Evolutionary conservation across 1,140 invertebrate species (phyloP).

Genomic region (Lamellibrachia luymesi): DNA sequence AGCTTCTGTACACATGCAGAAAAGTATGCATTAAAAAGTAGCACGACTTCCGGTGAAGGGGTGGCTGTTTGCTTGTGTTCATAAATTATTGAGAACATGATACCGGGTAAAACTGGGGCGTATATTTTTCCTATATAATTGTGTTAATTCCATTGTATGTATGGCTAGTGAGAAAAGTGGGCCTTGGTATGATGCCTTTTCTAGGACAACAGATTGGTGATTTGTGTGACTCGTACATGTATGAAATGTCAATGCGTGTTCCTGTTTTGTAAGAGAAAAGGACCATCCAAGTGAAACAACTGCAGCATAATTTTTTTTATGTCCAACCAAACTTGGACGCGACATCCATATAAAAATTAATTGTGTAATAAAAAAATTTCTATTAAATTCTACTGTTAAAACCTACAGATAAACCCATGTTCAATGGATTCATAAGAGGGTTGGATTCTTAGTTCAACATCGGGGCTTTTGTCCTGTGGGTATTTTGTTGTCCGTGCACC

Average conservation of each 20-base stretch:
- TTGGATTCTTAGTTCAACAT: neutral
- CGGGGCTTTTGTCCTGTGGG: neutral
- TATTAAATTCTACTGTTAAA: neutral
- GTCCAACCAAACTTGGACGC: neutral
- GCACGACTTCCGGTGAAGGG: neutral
- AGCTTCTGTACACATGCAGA: neutral
- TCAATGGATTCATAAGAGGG: neutral
- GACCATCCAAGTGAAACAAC: neutral
- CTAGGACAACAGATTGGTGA: neutral
- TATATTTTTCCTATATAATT: neutral
- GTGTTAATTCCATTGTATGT: neutral
- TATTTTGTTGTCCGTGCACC: too few relatives aligned
- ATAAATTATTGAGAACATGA: neutral
- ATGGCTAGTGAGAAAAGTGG: neutral
- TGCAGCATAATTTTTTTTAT: neutral
- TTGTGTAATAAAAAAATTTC: neutral
- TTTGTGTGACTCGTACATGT: neutral
- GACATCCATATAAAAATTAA: neutral
- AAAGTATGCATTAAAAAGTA: conserved; percentile 1
- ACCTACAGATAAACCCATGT: neutral
- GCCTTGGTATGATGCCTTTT: neutral
- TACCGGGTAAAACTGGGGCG: neutral
- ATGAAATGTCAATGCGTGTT: neutral
- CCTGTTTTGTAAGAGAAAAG: neutral
- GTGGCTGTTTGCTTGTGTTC: neutral